Evolutionary conservation across 2,113 vertebrate genomes (phyloP).

Genomic region (Aramus guarauna): DNA sequence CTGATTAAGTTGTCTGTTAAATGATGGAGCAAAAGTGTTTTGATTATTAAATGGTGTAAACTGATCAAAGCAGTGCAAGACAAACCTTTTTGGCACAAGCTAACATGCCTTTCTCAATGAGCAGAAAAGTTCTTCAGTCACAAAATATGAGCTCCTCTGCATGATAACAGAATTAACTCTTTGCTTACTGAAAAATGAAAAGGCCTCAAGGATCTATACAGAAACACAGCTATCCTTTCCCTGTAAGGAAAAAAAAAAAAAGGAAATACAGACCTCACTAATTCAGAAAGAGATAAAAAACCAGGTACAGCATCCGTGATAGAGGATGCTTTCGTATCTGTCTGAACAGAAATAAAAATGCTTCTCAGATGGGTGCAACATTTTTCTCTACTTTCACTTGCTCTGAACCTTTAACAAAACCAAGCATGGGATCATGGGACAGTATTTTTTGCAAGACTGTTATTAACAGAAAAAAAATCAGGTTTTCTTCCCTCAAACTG

Average conservation of each 20-base stretch:
- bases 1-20: slow-evolving; percentile 52
- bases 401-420: neutral
- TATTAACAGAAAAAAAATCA: neutral
- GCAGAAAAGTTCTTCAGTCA: neutral
- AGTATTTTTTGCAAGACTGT: neutral
- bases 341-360: neutral
- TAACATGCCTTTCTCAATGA: neutral
- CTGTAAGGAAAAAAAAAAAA: neutral
- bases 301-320: rapidly evolving
- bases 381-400: neutral
- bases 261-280: neutral
- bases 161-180: neutral
- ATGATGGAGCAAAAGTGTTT: slow-evolving; percentile 39
- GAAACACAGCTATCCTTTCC: neutral
- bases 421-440: neutral
- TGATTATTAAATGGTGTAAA: slow-evolving; percentile 49
- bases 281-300: neutral
- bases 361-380: neutral
- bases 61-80: slow-evolving; percentile 41
- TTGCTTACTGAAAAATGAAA: neutral
- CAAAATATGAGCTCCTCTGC: neutral
- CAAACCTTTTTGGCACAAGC: slow-evolving; percentile 37
- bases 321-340: neutral
- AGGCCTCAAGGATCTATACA: neutral
- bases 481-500: neutral